A percentile compares a stretch with the other conserved stretches of the same genome.
These are phyloP conservation scores for Mechanitis mazaeus DNA, from an alignment of 2,888 invertebrate species.

Conservation along the genomic window DNA sequence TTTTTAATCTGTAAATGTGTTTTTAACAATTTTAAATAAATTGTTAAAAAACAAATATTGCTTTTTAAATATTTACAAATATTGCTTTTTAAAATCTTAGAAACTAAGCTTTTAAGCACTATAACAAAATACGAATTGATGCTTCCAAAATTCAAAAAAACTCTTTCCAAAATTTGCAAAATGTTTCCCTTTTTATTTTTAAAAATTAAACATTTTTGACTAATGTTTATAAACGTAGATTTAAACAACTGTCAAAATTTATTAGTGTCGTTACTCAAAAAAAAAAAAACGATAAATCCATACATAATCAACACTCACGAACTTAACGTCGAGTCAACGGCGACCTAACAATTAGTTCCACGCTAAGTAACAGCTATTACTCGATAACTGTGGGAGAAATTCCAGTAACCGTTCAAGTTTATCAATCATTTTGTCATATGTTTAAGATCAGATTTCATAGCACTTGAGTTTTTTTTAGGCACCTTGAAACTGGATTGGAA, in stretches of 20 bases:
- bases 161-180: no score
- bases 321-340: conserved; percentile 24
- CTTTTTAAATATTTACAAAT: no score
- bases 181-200: no score
- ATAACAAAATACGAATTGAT: no score
- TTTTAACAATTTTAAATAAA: no score
- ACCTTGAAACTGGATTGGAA: not conserved
- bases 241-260: not conserved
- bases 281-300: conserved; percentile 25
- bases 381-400: conserved; percentile 36
- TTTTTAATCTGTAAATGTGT: no score
- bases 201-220: no score
- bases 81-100: no score
- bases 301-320: conserved; percentile 26
- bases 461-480: not conserved
- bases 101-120: no score
- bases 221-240: no score
- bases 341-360: conserved; percentile 36
- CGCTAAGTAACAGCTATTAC: conserved; percentile 31
- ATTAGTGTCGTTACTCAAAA: conserved; percentile 18
- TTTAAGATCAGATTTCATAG: conserved; percentile 6
- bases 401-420: conserved; percentile 23
- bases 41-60: no score
- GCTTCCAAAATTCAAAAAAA: no score
- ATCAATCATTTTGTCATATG: conserved; percentile 25